These are phyloP conservation scores for Crax fasciolata DNA, from an alignment of 2,797 vertebrate species.

Conservation along the genomic window DNA sequence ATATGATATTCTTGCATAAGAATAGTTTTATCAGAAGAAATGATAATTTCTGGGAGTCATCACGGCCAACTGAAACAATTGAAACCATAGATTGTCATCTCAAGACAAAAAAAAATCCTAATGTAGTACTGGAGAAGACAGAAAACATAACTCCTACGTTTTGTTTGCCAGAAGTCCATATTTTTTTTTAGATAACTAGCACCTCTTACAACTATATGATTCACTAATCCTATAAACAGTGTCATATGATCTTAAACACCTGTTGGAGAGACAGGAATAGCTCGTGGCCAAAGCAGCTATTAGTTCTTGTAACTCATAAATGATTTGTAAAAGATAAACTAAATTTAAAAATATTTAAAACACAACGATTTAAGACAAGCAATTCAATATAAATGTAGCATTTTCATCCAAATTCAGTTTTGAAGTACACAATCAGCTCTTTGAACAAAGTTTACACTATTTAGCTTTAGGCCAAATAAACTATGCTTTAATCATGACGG, in stretches of 20 bases:
- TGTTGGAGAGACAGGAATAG: background rate
- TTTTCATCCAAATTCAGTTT: background rate
- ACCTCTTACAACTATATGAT: background rate
- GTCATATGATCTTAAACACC: background rate
- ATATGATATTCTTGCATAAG: background rate
- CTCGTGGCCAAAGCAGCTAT: background rate
- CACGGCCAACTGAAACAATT: background rate
- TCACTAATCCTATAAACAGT: background rate
- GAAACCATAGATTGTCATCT: background rate
- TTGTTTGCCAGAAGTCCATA: background rate
- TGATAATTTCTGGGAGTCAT: background rate
- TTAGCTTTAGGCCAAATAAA: background rate
- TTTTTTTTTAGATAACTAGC: background rate
- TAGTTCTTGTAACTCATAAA: background rate
- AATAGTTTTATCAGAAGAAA: background rate
- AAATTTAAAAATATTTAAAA: background rate
- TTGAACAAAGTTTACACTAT: background rate
- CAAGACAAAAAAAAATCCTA: background rate
- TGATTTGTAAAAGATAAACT: background rate
- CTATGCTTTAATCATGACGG: background rate
- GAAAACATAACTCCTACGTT: accelerated
- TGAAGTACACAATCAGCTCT: background rate
- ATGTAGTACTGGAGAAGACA: background rate
- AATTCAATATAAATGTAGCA: background rate
- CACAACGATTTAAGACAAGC: background rate